Evolutionary conservation across 2,888 invertebrate genomes (phyloP).

Genomic region (Merodon equestris): DNA sequence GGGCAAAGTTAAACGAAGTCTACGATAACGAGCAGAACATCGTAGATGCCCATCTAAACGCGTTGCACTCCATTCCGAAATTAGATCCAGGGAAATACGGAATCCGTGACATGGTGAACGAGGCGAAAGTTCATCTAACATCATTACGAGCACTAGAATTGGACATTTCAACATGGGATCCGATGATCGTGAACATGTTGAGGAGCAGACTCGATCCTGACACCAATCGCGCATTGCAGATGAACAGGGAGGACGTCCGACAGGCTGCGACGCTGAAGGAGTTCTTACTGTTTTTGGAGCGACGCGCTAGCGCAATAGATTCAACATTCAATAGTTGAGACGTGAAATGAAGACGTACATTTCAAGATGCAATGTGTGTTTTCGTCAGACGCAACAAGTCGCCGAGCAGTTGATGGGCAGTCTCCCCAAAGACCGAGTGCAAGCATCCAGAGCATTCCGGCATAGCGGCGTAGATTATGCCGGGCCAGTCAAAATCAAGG

Average conservation of each 20-base stretch:
- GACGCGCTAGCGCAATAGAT: conserved; percentile 7
- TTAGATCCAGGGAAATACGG: too few species aligned
- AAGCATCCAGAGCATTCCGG: too few species aligned
- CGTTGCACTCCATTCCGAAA: conserved; percentile 7
- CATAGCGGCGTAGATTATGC: too few species aligned
- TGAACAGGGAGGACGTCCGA: conserved; percentile 3
- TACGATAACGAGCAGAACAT: conserved; percentile 18
- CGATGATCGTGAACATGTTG: conserved; percentile 17
- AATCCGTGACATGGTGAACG: conserved; percentile 11
- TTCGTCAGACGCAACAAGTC: too few species aligned
- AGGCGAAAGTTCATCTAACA: conserved; percentile 13
- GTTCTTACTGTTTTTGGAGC: conserved; percentile 5
- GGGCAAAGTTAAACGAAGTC: conserved; percentile 11
- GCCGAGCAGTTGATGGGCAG: too few species aligned
- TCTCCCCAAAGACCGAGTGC: too few species aligned
- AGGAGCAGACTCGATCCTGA: background rate
- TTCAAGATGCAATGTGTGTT: too few species aligned
- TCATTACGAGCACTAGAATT: background rate
- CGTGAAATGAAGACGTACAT: too few species aligned
- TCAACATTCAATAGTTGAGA: background rate
- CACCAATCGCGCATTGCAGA: conserved; percentile 18
- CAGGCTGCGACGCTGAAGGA: conserved; percentile 1
- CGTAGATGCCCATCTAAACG: conserved; percentile 19
- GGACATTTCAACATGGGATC: background rate
- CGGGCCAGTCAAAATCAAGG: too few species aligned